A percentile compares a stretch with the other conserved stretches of the same genome.
Evolutionary conservation across 2,797 vertebrate genomes (phyloP).

Genomic region (Fratercula arctica): DNA sequence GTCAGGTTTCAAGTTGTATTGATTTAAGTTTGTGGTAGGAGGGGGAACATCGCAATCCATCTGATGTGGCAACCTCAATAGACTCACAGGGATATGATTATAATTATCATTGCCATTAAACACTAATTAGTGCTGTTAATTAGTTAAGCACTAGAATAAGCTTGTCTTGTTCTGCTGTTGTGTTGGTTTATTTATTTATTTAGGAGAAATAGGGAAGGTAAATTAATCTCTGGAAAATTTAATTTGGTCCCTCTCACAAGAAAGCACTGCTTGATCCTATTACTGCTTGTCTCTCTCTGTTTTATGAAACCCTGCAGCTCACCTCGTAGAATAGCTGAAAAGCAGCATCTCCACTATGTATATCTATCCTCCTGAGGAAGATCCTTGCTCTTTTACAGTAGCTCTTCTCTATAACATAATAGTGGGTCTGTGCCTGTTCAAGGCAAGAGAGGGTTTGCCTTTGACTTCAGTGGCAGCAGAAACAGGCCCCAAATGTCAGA

Average conservation of each 20-base stretch:
- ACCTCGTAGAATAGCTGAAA: not conserved
- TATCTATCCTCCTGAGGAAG: not conserved
- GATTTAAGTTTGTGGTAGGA: conserved; percentile 10
- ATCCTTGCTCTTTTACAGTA: not conserved
- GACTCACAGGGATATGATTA: not conserved
- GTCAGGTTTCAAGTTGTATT: conserved; percentile 17
- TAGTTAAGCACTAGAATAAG: conserved; percentile 43
- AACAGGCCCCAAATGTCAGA: not conserved
- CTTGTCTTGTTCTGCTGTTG: conserved; percentile 12
- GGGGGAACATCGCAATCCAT: not conserved
- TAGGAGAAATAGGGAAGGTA: not conserved
- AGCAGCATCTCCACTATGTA: not conserved
- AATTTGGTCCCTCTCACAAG: not conserved
- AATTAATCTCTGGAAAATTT: conserved; percentile 24
- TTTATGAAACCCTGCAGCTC: not conserved
- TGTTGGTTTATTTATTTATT: conserved; percentile 44
- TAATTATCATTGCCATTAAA: conserved; percentile 61
- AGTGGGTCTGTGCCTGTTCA: not conserved
- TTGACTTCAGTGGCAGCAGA: not conserved
- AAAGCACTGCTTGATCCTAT: not conserved
- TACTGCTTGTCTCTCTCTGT: not conserved
- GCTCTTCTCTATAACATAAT: not conserved
- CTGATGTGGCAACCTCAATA: conserved; percentile 31
- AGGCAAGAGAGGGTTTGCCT: not conserved
- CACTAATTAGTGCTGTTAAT: conserved; percentile 62